A percentile compares a stretch with the other conserved stretches of the same genome.
phyloP scores from a whole-genome alignment of 2,888 invertebrate genomes.

The Cataglyphis altisquamis region DNA sequence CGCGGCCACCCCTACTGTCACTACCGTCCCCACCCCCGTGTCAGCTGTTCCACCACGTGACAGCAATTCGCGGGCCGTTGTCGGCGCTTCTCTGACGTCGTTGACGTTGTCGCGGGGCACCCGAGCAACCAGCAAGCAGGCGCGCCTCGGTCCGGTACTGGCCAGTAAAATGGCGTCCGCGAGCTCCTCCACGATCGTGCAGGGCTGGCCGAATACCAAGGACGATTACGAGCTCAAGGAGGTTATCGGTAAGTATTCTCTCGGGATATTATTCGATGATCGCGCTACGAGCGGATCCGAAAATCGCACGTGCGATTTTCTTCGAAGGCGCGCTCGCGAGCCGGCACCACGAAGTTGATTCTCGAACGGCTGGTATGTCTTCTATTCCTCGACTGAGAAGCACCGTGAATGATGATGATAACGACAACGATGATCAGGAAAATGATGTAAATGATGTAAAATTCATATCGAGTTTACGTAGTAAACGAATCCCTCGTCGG shows the following conservation, averaged over 20 bases:
- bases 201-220: constrained; percentile 95
- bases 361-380: not conserved
- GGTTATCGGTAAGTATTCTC: constrained; percentile 93
- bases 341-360: not conserved
- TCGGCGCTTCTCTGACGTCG: constrained; percentile 15
- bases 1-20: not conserved
- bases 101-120: constrained; percentile 76
- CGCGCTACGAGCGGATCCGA: not conserved
- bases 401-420: not conserved
- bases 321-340: not conserved
- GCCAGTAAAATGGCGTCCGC: constrained; percentile 89
- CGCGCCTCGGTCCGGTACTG: constrained; percentile 88
- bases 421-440: not conserved
- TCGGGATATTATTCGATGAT: not conserved
- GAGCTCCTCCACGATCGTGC: constrained; percentile 86
- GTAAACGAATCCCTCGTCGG: not conserved
- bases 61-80: constrained; percentile 2
- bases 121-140: constrained; percentile 86
- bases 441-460: not conserved
- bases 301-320: not conserved
- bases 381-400: not conserved
- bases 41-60: constrained; percentile 34
- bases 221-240: constrained; percentile 97
- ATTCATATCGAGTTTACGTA: not conserved
- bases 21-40: not conserved